These are phyloP conservation scores for Tyrannus savana DNA, from an alignment of 2,113 vertebrate species.

Conservation along the genomic window DNA sequence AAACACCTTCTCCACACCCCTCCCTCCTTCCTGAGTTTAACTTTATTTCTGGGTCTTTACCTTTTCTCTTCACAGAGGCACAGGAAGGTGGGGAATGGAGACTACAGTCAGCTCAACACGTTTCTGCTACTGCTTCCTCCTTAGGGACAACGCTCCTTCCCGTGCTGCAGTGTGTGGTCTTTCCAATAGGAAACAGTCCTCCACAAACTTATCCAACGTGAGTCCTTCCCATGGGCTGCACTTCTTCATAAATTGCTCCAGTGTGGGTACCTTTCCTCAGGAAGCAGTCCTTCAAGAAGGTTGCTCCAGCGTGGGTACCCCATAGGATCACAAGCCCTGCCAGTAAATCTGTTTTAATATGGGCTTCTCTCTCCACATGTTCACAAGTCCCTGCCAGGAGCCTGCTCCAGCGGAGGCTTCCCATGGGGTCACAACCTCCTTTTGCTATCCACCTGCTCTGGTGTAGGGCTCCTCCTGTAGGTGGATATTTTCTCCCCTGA, in stretches of 20 bases:
- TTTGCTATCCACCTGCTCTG: background rate
- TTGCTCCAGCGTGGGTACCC: background rate
- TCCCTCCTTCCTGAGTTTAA: too few species aligned
- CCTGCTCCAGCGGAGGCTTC: background rate
- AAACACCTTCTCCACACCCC: background rate
- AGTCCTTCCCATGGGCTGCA: background rate
- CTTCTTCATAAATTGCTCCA: background rate
- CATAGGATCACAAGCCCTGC: background rate
- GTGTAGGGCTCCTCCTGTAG: background rate
- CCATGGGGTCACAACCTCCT: background rate
- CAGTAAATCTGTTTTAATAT: background rate
- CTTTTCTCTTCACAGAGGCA: fast-evolving
- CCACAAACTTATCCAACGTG: background rate
- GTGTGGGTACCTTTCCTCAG: fast-evolving
- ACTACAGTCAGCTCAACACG: background rate
- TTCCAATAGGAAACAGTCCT: background rate
- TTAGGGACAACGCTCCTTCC: background rate
- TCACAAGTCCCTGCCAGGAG: background rate
- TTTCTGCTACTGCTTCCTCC: background rate
- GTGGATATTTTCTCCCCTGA: background rate
- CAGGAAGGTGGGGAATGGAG: fast-evolving
- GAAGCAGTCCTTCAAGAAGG: background rate
- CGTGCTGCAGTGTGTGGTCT: background rate
- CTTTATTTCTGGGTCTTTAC: background rate
- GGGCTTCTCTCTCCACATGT: background rate